Conservation (phyloP, 2,113 vertebrate species). For the Hippoglossus stenolepis region DNA sequence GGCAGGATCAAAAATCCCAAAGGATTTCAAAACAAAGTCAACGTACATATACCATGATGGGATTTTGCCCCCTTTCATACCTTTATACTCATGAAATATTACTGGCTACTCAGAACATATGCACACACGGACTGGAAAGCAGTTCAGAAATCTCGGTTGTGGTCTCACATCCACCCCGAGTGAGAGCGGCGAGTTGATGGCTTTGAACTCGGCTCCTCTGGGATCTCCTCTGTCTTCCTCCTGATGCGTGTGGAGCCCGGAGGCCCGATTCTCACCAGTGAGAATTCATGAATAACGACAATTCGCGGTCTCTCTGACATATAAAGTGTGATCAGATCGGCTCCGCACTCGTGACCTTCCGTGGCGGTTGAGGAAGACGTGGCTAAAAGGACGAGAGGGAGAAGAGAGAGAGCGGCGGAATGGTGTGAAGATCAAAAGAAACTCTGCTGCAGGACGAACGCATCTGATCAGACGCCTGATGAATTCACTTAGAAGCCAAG, state of each 20-base stretch:
- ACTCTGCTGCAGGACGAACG: conserved; percentile 2
- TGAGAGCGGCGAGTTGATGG: background rate
- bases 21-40: conserved; percentile 8
- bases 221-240: conserved; percentile 33
- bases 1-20: background rate
- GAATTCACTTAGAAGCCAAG: conserved; percentile 9
- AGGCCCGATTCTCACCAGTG: conserved; percentile 21
- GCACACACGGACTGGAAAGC: conserved; percentile 18
- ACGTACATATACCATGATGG: background rate
- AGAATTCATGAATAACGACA: conserved; percentile 61
- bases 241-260: conserved; percentile 21
- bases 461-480: conserved; percentile 36
- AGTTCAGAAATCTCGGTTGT: conserved; percentile 13
- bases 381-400: conserved; percentile 13
- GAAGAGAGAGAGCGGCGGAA: background rate
- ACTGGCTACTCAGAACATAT: background rate
- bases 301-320: conserved; percentile 42
- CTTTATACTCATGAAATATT: conserved; percentile 7
- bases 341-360: conserved; percentile 20
- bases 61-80: background rate
- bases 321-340: conserved; percentile 29
- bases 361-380: background rate
- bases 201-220: conserved; percentile 57
- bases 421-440: conserved; percentile 32
- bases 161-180: background rate